These are phyloP conservation scores for Ramphastos sulfuratus DNA, from an alignment of 2,113 vertebrate genomes.

Conservation along the genomic window DNA sequence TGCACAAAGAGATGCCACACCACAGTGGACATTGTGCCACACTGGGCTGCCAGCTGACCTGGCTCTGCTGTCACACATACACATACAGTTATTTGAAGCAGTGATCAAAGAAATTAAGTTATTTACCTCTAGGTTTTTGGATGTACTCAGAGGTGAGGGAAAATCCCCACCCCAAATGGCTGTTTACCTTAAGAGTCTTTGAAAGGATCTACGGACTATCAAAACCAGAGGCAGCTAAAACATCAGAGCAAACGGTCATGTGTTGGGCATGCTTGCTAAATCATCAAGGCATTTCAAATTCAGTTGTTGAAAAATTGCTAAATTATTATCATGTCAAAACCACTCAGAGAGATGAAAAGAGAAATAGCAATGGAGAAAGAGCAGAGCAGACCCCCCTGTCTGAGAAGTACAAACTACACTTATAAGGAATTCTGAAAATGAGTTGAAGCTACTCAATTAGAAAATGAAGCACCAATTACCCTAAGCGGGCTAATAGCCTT, in stretches of 20 bases:
- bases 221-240: background rate
- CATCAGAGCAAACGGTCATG: background rate
- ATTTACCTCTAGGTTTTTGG: background rate
- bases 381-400: background rate
- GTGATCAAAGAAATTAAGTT: background rate
- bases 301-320: background rate
- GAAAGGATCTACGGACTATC: background rate
- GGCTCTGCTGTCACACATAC: background rate
- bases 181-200: constrained; percentile 1
- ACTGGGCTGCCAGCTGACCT: background rate
- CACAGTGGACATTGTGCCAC: background rate
- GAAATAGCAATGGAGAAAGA: background rate
- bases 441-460: background rate
- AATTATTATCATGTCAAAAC: background rate
- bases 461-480: background rate
- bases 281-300: background rate
- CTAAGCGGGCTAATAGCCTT: constrained; percentile 37
- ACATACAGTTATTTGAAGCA: background rate
- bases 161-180: background rate
- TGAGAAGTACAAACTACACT: background rate
- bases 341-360: background rate
- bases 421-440: background rate
- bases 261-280: background rate
- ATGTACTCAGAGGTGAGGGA: background rate
- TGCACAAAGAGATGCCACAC: background rate